These are phyloP conservation scores for Coptodon rendalli DNA, from an alignment of 2,113 vertebrate species.

Conservation along the genomic window DNA sequence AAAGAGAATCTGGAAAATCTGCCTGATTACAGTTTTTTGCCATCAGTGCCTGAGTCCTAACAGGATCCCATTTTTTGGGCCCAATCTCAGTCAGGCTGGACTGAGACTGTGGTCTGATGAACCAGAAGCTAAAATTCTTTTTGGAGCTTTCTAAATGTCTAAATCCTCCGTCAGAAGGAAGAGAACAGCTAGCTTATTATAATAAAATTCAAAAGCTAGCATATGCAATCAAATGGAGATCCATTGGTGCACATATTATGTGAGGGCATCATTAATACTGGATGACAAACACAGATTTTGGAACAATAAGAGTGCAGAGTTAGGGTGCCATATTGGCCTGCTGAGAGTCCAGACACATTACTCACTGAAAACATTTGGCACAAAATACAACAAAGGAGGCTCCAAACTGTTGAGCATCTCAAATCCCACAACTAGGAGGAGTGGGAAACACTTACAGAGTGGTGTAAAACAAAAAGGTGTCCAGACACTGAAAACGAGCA, in stretches of 20 bases:
- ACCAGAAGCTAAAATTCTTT: not conserved
- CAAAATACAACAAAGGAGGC: not conserved
- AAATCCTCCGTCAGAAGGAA: not conserved
- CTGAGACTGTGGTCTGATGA: not conserved
- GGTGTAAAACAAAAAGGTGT: not conserved
- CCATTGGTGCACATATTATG: not conserved
- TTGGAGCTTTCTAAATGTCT: not conserved
- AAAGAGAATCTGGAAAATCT: not conserved
- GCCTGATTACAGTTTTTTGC: not conserved
- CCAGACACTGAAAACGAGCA: not conserved
- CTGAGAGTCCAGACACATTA: not conserved
- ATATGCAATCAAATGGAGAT: not conserved
- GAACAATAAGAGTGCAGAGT: not conserved
- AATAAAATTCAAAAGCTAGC: not conserved
- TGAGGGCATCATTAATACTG: not conserved
- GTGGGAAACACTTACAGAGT: not conserved
- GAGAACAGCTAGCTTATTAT: not conserved
- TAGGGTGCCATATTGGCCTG: not conserved
- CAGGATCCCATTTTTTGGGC: not conserved
- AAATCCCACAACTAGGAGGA: not conserved
- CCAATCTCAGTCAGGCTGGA: not conserved
- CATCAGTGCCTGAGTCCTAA: not conserved
- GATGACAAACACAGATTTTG: not conserved
- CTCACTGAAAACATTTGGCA: not conserved
- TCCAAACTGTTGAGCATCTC: not conserved